Base-by-base conservation (phyloP, 1,140 invertebrate genomes). In the Dreissena polymorpha region DNA sequence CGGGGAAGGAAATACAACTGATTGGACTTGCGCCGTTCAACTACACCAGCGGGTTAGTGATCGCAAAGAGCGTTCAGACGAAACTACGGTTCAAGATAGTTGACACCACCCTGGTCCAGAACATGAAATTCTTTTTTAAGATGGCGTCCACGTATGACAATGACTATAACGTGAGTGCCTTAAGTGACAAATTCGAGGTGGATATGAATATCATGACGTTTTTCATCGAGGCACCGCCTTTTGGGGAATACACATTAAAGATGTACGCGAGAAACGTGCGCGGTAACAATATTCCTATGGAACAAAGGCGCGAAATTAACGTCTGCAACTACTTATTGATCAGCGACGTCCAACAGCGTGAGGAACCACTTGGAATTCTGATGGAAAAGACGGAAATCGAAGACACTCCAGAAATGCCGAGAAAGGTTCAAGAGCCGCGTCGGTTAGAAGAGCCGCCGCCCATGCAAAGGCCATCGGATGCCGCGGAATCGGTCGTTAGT, bases 301-400 rank as follows among this genome's bases (percentile, higher is more conserved):
- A 60, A 5, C 55, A 82, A 72, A 64, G 79, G 39, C 25, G 25
- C 21, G 81, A 77, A 71, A 39, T 60, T 55, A 83, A 88, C 79
- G 79, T 89, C 64, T 87, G 85, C 51, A 89, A 89, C 60, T 89
- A 89, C 72, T 69, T 88, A 18, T 53, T 89, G 14, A 81, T 83
- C 7, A 83, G 81, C 75, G 81, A 83, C 60, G 10, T 77, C 2
- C 81, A 49, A 14, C 70, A 82, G 50, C 29, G 71, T 0, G 55
- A 64, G 51, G 64, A 39, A 12, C 79, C 79, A n/a, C 71, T 82
- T 18, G 79, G 69, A 6, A 74, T 82, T n/a, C 57, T 82, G 79
- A 82, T 71, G 23, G 79, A 82, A 74, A 82, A 82, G 64, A 82
- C 79, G 27, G 79, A 82, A 68, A 73, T 73, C 23, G 39, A 23